Percentiles rank a stretch among this genome's conserved stretches.
Conservation (phyloP, 2,797 vertebrate species). For the Cyclura pinguis region DNA sequence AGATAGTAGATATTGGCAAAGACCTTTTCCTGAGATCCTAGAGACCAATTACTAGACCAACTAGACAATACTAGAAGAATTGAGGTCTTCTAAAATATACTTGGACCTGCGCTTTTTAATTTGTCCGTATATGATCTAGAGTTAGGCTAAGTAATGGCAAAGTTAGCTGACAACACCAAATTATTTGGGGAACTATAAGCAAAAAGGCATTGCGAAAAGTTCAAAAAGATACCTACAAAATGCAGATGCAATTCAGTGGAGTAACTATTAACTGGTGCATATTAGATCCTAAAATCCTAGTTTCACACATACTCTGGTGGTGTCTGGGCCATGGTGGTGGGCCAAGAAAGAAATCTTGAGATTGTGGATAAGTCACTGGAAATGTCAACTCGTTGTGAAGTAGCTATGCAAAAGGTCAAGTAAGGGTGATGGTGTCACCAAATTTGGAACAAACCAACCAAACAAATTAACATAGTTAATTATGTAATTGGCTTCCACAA, state of each 20-base stretch:
- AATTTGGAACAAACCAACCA: not conserved
- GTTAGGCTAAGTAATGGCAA: not conserved
- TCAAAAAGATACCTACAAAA: not conserved
- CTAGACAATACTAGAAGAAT: not conserved
- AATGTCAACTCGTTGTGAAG: not conserved
- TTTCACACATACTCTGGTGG: not conserved
- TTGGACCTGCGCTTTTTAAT: not conserved
- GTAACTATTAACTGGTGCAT: not conserved
- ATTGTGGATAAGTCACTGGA: not conserved
- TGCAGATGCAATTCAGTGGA: not conserved
- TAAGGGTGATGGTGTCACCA: not conserved
- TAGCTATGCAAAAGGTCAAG: not conserved
- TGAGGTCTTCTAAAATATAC: not conserved
- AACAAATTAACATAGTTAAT: not conserved
- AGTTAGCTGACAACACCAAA: not conserved
- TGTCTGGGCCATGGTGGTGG: not conserved
- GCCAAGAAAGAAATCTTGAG: not conserved
- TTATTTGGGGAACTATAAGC: not conserved
- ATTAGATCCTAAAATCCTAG: not conserved
- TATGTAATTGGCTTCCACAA: not conserved
- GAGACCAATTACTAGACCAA: not conserved
- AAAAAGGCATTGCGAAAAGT: not conserved
- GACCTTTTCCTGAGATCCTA: not conserved
- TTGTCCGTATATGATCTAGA: not conserved
- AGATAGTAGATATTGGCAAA: not conserved